Evolutionary conservation across 2,113 vertebrate species (phyloP).

Genomic region (Anhinga anhinga): DNA sequence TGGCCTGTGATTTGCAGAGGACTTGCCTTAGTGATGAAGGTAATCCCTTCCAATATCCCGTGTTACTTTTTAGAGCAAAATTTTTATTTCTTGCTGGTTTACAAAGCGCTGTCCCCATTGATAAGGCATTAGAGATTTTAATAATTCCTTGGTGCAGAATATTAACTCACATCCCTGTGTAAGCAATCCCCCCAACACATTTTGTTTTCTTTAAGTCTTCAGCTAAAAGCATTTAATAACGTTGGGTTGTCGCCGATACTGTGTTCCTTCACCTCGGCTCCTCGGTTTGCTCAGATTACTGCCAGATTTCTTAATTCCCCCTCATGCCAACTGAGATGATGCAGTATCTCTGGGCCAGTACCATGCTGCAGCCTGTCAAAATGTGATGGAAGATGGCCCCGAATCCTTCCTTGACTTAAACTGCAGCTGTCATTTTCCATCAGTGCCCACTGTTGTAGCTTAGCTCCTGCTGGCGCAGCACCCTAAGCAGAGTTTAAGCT

Average conservation of each 20-base stretch:
- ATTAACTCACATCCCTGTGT: neutral
- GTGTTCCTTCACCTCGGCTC: neutral
- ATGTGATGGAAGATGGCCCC: constrained; percentile 53
- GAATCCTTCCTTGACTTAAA: constrained; percentile 16
- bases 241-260: neutral
- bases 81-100: neutral
- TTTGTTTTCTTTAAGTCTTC: neutral
- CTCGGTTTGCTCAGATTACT: neutral
- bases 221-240: neutral
- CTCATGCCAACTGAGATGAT: neutral
- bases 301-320: constrained; percentile 42
- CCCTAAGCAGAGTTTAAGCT: neutral
- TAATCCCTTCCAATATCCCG: neutral
- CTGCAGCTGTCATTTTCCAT: constrained; percentile 56
- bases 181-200: neutral
- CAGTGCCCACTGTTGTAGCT: constrained; percentile 12
- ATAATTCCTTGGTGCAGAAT: neutral
- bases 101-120: neutral
- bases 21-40: neutral
- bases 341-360: neutral
- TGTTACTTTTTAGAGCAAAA: neutral
- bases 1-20: neutral
- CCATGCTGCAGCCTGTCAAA: constrained; percentile 51
- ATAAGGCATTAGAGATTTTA: neutral
- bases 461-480: constrained; percentile 46